These are phyloP conservation scores for Sander lucioperca DNA, from an alignment of 2,113 vertebrate species.

Conservation along the genomic window DNA sequence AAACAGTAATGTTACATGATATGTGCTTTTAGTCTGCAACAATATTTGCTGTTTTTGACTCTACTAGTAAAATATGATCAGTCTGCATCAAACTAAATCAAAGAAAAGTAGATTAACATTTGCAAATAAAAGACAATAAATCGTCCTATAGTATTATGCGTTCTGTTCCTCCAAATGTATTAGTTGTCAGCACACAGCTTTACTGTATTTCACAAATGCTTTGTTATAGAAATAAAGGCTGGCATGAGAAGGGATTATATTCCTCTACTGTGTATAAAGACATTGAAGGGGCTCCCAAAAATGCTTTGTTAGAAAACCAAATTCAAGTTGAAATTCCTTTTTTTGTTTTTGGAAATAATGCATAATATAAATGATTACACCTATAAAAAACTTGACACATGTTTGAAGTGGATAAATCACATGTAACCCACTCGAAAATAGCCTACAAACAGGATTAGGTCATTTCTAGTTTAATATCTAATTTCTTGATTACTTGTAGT, in stretches of 20 bases:
- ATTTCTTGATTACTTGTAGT: too few species aligned
- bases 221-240: not conserved
- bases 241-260: not conserved
- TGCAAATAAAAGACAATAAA: not conserved
- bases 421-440: too few species aligned
- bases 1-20: constrained; percentile 37
- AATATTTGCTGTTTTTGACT: constrained; percentile 8
- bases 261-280: not conserved
- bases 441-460: too few species aligned
- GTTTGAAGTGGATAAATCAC: not conserved
- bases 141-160: not conserved
- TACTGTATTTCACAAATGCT: not conserved
- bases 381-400: not conserved
- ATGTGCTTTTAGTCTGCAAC: constrained; percentile 2
- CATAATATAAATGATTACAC: not conserved
- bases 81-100: not conserved
- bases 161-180: not conserved
- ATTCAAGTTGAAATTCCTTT: not conserved
- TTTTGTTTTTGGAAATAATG: not conserved
- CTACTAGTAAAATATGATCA: not conserved
- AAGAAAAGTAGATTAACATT: not conserved
- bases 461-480: too few species aligned
- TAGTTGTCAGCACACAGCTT: not conserved
- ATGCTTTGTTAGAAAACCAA: not conserved
- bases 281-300: not conserved